Percentiles rank a stretch among this genome's conserved stretches.
Conservation (phyloP, 2,888 invertebrate species). For the Tryphoninae sp. region DNA sequence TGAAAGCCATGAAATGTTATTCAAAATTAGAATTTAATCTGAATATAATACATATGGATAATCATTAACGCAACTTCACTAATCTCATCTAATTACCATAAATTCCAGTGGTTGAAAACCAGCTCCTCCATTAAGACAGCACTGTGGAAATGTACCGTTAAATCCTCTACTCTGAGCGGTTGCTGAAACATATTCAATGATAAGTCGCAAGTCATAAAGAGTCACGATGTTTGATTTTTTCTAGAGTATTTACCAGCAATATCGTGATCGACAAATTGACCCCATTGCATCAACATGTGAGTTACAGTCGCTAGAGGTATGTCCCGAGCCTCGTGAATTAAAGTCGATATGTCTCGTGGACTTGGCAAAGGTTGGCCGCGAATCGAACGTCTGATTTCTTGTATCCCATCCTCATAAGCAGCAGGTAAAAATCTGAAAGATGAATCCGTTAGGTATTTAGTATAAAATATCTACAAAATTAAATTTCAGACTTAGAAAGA, state of each 20-base stretch:
- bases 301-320: slow-evolving; percentile 87
- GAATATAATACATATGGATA: too few relatives aligned
- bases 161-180: slow-evolving; percentile 90
- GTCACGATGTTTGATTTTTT: too few relatives aligned
- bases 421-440: slow-evolving; percentile 88
- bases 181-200: slow-evolving; percentile 76
- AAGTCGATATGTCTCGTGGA: slow-evolving; percentile 88
- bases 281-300: slow-evolving; percentile 94
- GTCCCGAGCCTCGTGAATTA: slow-evolving; percentile 86
- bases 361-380: slow-evolving; percentile 86
- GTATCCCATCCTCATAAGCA: slow-evolving; percentile 90
- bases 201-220: neutral
- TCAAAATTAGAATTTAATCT: neutral
- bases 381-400: slow-evolving; percentile 84
- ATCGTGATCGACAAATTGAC: slow-evolving; percentile 95
- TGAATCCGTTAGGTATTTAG: slow-evolving; percentile 1
- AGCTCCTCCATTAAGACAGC: slow-evolving; percentile 86
- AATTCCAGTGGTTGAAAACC: slow-evolving; percentile 85
- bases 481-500: neutral
- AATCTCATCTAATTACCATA: slow-evolving; percentile 80
- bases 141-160: slow-evolving; percentile 90
- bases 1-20: slow-evolving; percentile 77
- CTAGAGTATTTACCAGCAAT: slow-evolving; percentile 83
- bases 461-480: neutral
- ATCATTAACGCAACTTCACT: too few relatives aligned